Evolutionary conservation across 2,888 invertebrate species (phyloP).

Genomic region (Caenorhabditis macrosperma): DNA sequence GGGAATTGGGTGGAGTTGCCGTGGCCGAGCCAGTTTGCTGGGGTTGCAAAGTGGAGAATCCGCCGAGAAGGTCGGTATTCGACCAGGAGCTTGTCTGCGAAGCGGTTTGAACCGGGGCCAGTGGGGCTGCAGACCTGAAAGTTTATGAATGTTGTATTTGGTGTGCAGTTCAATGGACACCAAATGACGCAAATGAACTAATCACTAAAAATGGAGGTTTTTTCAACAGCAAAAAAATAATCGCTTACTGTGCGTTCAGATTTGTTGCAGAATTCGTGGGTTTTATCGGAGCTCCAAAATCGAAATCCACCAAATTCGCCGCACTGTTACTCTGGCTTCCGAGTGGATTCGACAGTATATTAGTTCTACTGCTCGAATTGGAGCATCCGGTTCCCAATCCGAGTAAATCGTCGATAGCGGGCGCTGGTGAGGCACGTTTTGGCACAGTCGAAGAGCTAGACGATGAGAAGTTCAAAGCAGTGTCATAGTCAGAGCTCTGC

Average conservation of each 20-base stretch:
- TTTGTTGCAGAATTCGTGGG: constrained; percentile 35
- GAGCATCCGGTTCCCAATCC: constrained; percentile 41
- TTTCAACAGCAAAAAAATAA: neutral
- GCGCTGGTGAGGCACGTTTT: constrained; percentile 24
- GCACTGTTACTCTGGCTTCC: constrained; percentile 12
- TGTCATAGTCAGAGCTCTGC: constrained; percentile 24
- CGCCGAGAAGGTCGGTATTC: constrained; percentile 49
- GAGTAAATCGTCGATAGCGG: constrained; percentile 54
- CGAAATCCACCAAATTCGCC: constrained; percentile 42
- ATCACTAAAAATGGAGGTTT: too few relatives aligned
- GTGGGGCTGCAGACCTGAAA: too few relatives aligned
- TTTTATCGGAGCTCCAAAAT: constrained; percentile 53
- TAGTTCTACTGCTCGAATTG: neutral
- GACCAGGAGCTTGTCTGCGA: constrained; percentile 21
- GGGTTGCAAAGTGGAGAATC: constrained; percentile 48
- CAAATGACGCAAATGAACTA: too few relatives aligned
- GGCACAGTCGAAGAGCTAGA: too few relatives aligned
- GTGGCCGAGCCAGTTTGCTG: constrained; percentile 20
- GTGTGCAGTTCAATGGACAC: too few relatives aligned
- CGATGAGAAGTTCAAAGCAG: constrained; percentile 1
- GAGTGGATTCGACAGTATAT: neutral
- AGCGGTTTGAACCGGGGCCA: too few relatives aligned
- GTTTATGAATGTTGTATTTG: too few relatives aligned
- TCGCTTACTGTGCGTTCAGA: constrained; percentile 9
- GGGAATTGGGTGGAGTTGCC: constrained; percentile 54